Percentiles rank a stretch among this genome's conserved stretches.
These are phyloP conservation scores for Megalops cyprinoides DNA, from an alignment of 2,797 vertebrate species.

Conservation along the genomic window DNA sequence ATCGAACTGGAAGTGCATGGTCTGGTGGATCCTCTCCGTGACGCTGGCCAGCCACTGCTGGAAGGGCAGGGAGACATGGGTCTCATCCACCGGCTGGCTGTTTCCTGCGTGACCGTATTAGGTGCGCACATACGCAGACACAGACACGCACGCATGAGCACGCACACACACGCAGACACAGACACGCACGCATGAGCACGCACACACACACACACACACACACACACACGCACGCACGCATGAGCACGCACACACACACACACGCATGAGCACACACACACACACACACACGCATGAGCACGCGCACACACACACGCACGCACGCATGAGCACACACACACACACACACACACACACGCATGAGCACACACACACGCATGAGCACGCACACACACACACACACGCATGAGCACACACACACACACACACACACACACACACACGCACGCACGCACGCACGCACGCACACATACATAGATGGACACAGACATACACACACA, in stretches of 20 bases:
- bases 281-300: neutral
- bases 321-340: too few relatives aligned
- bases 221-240: neutral
- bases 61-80: constrained; percentile 81
- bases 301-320: neutral
- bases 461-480: constrained; percentile 41
- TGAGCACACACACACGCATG: constrained; percentile 23
- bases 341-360: constrained; percentile 11
- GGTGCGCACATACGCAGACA: neutral
- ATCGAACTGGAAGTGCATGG: constrained; percentile 92
- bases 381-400: constrained; percentile 11
- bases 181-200: neutral
- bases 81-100: constrained; percentile 78
- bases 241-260: too few relatives aligned
- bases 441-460: constrained; percentile 33
- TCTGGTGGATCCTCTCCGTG: constrained; percentile 90
- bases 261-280: too few relatives aligned
- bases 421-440: neutral
- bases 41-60: constrained; percentile 88
- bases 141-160: constrained; percentile 1
- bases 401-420: constrained; percentile 20
- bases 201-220: neutral
- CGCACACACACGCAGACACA: neutral
- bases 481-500: neutral
- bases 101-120: constrained; percentile 62